Base-by-base conservation (phyloP, 2,888 invertebrate genomes). In the Alviniconcha strummeri region DNA sequence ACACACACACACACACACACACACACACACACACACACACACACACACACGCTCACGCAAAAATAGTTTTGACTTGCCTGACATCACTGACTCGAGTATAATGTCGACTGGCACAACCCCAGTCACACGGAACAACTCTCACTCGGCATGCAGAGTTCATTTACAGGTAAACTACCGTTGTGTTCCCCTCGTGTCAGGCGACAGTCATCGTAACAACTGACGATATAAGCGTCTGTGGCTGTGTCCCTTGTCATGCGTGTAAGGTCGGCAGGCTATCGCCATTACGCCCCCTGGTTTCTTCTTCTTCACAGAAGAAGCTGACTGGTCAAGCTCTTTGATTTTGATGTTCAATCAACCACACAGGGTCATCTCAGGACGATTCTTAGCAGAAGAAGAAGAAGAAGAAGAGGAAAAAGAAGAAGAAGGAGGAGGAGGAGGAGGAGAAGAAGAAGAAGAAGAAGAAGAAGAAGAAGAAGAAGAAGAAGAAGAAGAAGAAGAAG, bases 1-100 rank as follows among this genome's bases (percentile, higher is more conserved):
- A 36, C 52, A 52, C 74, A 52, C 74, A 74, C 74, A 52, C 52
- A 74, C 74, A 74, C 15, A n/a, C 17, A 7, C 69, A 69, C 69
- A n/a, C 6, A n/a, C n/a, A 69, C 69, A 69, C 69, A 69, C 69
- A 69, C 69, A 69, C 69, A 69, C 69, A 69, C 69, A n/a, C n/a
- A 69, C 15, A 69, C 69, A 69, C n/a, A n/a, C 17, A 69, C 69
- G 6, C 69, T 5, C 69, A 69, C 69, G 6, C 69, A n/a, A 69
- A 4, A 69, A 8, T 60, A 36, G 36, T 36, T 36, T 3, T 36
- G 1, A 36, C 36, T 36, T 36, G 36, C 36, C 36, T 36, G 36
- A 36, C 36, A 36, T 36, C 36, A 36, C 36, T 36, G 36, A 36
- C 36, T 36, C 36, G 36, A 0, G 36, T 36, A 36, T 36, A 36